phyloP scores from a whole-genome alignment of 2,797 vertebrate species.

The Megalops cyprinoides region DNA sequence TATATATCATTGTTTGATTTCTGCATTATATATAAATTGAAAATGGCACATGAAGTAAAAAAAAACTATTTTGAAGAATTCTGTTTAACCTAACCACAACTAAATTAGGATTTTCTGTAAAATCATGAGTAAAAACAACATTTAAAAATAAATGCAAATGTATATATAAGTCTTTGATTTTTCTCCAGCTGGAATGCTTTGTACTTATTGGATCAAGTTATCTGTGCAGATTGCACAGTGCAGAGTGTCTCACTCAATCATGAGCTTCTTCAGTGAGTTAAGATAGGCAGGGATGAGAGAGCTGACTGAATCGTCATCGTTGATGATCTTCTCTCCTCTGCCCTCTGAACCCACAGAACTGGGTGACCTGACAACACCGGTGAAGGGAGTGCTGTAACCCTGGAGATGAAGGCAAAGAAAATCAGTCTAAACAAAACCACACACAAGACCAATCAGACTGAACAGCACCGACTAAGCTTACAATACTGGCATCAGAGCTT shows the following conservation, averaged over 20 bases:
- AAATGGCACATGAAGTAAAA: background rate
- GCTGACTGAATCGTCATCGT: conserved; percentile 73
- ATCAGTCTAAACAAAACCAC: background rate
- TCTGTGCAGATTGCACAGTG: too few relatives aligned
- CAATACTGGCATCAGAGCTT: background rate
- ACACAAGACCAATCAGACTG: background rate
- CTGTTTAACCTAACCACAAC: background rate
- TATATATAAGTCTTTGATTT: background rate
- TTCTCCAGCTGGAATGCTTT: conserved; percentile 5
- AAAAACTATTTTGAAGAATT: background rate
- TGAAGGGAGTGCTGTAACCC: conserved; percentile 80
- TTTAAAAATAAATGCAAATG: conserved; percentile 1
- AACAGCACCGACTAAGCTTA: background rate
- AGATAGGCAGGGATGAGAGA: conserved; percentile 82
- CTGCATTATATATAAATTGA: background rate
- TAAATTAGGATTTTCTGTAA: background rate
- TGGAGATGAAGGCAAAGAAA: conserved; percentile 40
- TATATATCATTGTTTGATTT: background rate
- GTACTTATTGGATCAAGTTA: too few relatives aligned
- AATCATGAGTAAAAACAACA: background rate
- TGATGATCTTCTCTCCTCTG: conserved; percentile 74
- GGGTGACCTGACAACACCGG: conserved; percentile 68
- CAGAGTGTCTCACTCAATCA: conserved; percentile 74
- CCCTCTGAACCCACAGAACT: conserved; percentile 79
- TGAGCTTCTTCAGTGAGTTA: conserved; percentile 82